Percentiles rank a stretch among this genome's conserved stretches.
Conservation (phyloP, 2,797 vertebrate genomes). For the Esox masquinongy region DNA sequence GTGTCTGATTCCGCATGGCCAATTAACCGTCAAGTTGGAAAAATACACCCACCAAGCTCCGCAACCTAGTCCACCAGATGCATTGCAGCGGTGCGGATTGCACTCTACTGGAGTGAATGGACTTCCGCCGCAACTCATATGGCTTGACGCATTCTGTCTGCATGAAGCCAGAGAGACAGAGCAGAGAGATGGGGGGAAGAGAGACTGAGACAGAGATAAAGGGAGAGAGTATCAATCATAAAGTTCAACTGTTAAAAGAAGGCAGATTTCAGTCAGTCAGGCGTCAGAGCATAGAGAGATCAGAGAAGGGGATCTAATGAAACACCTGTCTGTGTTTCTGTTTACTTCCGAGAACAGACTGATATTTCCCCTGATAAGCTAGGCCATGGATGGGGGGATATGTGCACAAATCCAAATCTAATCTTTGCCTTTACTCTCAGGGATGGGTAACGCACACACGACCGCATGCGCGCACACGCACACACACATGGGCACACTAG, state of each 20-base stretch:
- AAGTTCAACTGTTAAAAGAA: background rate
- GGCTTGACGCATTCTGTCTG: too few species aligned
- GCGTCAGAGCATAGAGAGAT: background rate
- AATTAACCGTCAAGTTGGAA: too few species aligned
- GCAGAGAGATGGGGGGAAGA: too few species aligned
- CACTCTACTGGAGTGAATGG: too few species aligned
- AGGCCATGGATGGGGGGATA: background rate
- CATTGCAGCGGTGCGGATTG: too few species aligned
- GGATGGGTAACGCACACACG: background rate
- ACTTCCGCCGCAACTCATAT: too few species aligned
- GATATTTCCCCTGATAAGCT: background rate
- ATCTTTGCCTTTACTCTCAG: background rate
- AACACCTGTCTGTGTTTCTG: conserved; percentile 2
- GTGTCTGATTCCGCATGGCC: too few species aligned
- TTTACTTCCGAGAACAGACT: background rate
- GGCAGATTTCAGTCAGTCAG: background rate
- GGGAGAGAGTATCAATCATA: background rate
- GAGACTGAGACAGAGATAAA: too few species aligned
- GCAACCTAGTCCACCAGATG: too few species aligned
- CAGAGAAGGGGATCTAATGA: background rate
- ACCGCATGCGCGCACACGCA: background rate
- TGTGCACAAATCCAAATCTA: background rate
- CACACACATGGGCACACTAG: conserved; percentile 2
- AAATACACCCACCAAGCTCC: too few species aligned
- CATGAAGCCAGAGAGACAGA: too few species aligned